A percentile compares a stretch with the other conserved stretches of the same genome.
Evolutionary conservation across 2,888 invertebrate genomes (phyloP).

Genomic region (Mellilla xanthometata): DNA sequence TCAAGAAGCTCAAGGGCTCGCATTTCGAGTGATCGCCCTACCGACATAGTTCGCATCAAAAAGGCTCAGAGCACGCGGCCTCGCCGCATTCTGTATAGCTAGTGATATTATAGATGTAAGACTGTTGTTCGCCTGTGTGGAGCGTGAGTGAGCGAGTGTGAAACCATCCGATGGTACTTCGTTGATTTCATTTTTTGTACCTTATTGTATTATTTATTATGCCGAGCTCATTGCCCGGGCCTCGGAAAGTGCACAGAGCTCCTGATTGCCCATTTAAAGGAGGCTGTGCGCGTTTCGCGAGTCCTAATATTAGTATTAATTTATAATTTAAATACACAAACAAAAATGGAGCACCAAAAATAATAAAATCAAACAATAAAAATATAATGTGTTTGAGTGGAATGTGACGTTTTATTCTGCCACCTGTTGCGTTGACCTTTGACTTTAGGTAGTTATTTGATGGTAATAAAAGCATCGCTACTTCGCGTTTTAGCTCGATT

Average conservation of each 20-base stretch:
- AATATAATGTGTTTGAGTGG: slow-evolving; percentile 77
- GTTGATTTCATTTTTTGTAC: slow-evolving; percentile 72
- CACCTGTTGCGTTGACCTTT: slow-evolving; percentile 12
- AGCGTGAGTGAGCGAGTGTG: slow-evolving; percentile 65
- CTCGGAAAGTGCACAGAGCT: slow-evolving; percentile 59
- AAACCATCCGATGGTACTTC: slow-evolving; percentile 75
- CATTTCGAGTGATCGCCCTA: slow-evolving; percentile 77
- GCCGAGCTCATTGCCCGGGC: slow-evolving; percentile 80
- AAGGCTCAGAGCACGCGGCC: slow-evolving; percentile 70
- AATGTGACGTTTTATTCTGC: slow-evolving; percentile 56
- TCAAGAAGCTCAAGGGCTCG: slow-evolving; percentile 91
- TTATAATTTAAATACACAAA: slow-evolving; percentile 77
- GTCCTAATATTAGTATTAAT: slow-evolving; percentile 76
- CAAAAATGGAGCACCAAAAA: slow-evolving; percentile 81
- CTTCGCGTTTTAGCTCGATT: neutral
- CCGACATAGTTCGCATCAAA: slow-evolving; percentile 48
- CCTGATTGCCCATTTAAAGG: slow-evolving; percentile 78
- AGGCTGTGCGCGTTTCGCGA: slow-evolving; percentile 60
- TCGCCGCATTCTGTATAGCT: slow-evolving; percentile 76
- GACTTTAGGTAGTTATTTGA: neutral
- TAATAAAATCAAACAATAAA: slow-evolving; percentile 70
- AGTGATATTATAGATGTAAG: slow-evolving; percentile 79
- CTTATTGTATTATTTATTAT: slow-evolving; percentile 79
- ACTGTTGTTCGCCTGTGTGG: slow-evolving; percentile 69
- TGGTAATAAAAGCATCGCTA: neutral